Evolutionary conservation across 2,113 vertebrate genomes (phyloP).

Genomic region (Pangasianodon hypophthalmus): DNA sequence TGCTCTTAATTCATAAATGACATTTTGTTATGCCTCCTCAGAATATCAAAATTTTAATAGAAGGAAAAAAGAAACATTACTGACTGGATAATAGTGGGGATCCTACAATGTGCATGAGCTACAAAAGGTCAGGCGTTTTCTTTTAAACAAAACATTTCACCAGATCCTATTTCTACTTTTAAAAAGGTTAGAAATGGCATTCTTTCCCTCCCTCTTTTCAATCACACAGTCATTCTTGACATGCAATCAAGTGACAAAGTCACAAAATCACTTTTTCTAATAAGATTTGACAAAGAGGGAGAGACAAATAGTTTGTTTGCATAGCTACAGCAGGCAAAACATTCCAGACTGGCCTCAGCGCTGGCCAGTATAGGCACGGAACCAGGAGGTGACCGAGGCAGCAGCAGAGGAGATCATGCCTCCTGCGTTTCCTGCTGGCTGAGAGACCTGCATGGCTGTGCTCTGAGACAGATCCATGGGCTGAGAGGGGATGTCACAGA

Average conservation of each 20-base stretch:
- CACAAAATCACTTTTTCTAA: slow-evolving; percentile 33
- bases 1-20: neutral
- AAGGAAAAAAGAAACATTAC: neutral
- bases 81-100: neutral
- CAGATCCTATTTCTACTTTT: slow-evolving; percentile 14
- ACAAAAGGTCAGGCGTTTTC: slow-evolving; percentile 26
- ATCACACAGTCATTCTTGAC: slow-evolving; percentile 20
- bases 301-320: slow-evolving; percentile 41
- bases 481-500: slow-evolving; percentile 98
- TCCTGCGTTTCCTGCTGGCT: slow-evolving; percentile 80
- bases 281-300: slow-evolving; percentile 23
- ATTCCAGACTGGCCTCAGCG: slow-evolving; percentile 71
- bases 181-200: slow-evolving; percentile 22
- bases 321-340: slow-evolving; percentile 43
- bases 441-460: slow-evolving; percentile 83
- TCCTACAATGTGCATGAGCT: slow-evolving; percentile 35
- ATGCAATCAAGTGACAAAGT: slow-evolving; percentile 34
- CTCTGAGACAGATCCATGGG: slow-evolving; percentile 91
- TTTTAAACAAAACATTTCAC: slow-evolving; percentile 16
- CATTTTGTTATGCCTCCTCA: neutral
- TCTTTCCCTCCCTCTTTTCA: slow-evolving; percentile 10
- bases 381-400: slow-evolving; percentile 93
- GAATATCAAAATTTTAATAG: neutral
- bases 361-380: slow-evolving; percentile 92
- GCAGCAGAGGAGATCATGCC: slow-evolving; percentile 96